Conservation (phyloP, 2,113 vertebrate species). For the Platanista minor region DNA sequence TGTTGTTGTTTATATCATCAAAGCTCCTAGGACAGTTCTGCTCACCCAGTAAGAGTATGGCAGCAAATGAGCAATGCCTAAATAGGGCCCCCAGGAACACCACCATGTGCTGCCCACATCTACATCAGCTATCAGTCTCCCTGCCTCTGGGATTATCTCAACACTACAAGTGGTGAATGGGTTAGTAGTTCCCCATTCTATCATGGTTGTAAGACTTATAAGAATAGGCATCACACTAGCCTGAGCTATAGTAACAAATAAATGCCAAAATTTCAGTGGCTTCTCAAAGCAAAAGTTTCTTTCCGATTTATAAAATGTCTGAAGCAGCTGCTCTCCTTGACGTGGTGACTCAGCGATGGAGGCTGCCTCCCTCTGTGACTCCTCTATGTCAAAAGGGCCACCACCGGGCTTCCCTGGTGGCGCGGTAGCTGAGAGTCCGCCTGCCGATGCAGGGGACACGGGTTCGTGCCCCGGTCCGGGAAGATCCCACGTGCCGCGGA, state of each 20-base stretch:
- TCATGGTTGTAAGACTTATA: not conserved
- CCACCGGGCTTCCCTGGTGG: no score
- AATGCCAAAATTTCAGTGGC: not conserved
- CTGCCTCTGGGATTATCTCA: not conserved
- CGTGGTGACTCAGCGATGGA: not conserved
- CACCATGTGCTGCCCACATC: not conserved
- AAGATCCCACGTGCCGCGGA: no score
- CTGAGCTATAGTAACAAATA: not conserved
- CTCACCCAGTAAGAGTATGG: not conserved
- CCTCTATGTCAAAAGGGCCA: not conserved
- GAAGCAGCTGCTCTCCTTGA: not conserved
- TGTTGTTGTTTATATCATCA: not conserved
- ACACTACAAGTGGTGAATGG: not conserved
- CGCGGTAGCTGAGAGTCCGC: no score
- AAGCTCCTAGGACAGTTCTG: not conserved
- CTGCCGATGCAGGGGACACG: no score
- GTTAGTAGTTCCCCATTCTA: not conserved
- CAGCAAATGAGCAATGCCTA: not conserved
- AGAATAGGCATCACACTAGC: not conserved
- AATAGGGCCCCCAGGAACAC: not conserved
- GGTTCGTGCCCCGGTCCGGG: no score
- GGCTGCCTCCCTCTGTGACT: not conserved
- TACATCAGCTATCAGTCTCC: not conserved
- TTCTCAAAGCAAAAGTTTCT: not conserved
- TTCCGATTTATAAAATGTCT: not conserved